These are phyloP conservation scores for Druon quercuslanigerum DNA, from an alignment of 1,140 invertebrate genomes.

Conservation along the genomic window DNA sequence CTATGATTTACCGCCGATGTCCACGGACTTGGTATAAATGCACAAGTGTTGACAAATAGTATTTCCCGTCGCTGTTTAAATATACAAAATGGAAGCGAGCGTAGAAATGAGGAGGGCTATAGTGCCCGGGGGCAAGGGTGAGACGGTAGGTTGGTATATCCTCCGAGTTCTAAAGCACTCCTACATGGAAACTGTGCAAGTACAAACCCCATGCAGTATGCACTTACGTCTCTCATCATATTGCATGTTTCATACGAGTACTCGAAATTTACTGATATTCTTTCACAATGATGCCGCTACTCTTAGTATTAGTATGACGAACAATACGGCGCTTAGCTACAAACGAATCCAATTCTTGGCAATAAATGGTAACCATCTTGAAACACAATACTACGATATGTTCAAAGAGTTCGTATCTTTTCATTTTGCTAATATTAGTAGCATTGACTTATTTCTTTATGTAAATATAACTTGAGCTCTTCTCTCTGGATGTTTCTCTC, in stretches of 20 bases:
- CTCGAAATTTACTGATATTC: constrained; percentile 12
- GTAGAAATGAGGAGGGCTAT: constrained; percentile 41
- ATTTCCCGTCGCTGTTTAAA: constrained; percentile 49
- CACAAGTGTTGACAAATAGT: constrained; percentile 60
- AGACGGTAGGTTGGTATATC: neutral
- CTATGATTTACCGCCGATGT: constrained; percentile 57
- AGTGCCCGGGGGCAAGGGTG: constrained; percentile 33
- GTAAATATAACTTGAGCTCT: too few relatives aligned
- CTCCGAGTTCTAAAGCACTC: constrained; percentile 13
- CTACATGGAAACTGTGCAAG: constrained; percentile 18
- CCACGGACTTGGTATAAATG: constrained; percentile 51
- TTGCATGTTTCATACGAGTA: neutral
- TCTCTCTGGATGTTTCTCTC: too few relatives aligned
- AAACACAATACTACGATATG: too few relatives aligned
- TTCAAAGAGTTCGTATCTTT: too few relatives aligned
- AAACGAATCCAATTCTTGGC: too few relatives aligned
- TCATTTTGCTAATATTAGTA: too few relatives aligned
- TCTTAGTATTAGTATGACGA: too few relatives aligned
- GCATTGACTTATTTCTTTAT: too few relatives aligned
- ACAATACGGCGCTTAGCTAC: too few relatives aligned
- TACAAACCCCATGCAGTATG: neutral
- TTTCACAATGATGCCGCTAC: neutral
- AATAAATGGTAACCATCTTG: too few relatives aligned
- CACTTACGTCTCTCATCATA: constrained; percentile 14
- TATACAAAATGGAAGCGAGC: constrained; percentile 45